phyloP scores from a whole-genome alignment of 2,888 invertebrate genomes.

The Ischnura elegans region DNA sequence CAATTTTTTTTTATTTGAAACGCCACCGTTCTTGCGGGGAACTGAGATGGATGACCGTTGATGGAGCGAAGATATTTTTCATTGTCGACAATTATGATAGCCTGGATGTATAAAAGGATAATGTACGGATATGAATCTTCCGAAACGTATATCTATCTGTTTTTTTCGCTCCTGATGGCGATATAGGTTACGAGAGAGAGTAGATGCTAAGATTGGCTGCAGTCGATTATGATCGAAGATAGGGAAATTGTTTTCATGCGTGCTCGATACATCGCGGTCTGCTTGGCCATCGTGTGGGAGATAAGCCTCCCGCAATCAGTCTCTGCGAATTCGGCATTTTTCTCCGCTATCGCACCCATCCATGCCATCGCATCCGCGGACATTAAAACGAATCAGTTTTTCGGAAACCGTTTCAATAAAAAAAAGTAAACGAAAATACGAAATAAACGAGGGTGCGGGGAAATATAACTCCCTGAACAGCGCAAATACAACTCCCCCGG shows the following conservation, averaged over 20 bases:
- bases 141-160: background rate
- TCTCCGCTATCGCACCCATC: background rate
- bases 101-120: background rate
- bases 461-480: background rate
- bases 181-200: too few relatives aligned
- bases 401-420: background rate
- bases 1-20: too few relatives aligned
- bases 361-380: background rate
- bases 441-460: too few relatives aligned
- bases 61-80: constrained; percentile 22
- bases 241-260: too few relatives aligned
- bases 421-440: background rate
- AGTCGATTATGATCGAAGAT: background rate
- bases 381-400: constrained; percentile 16
- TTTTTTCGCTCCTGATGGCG: background rate
- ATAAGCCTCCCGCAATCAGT: constrained; percentile 13
- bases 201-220: background rate
- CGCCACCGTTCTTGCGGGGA: background rate
- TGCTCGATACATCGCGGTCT: background rate
- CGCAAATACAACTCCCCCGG: background rate
- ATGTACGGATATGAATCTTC: background rate
- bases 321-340: background rate
- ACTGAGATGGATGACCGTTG: background rate
- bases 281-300: background rate
- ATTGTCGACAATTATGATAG: background rate